phyloP scores from a whole-genome alignment of 1,140 invertebrate genomes.

The Zaprionus nigranus region DNA sequence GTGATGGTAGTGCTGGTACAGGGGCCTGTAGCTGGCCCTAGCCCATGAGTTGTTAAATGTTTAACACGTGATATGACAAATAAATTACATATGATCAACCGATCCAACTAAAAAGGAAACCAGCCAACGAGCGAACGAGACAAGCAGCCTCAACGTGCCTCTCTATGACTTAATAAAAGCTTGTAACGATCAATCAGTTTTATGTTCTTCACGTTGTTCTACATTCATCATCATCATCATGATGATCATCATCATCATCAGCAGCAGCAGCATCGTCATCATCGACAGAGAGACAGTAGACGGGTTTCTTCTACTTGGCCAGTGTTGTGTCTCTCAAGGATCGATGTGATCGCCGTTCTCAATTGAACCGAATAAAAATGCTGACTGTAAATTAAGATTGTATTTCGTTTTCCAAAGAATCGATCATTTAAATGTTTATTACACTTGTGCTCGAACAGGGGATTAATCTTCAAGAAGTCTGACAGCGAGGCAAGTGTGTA shows the following conservation, averaged over 20 bases:
- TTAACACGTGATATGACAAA: conserved; percentile 81
- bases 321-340: conserved; percentile 18
- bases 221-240: conserved; percentile 41
- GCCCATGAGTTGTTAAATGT: conserved; percentile 78
- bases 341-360: conserved; percentile 17
- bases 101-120: conserved; percentile 42
- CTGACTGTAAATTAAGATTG: conserved; percentile 24
- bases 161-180: conserved; percentile 61
- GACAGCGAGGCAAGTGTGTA: conserved; percentile 1
- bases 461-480: background rate
- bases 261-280: conserved; percentile 1
- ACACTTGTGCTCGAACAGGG: background rate
- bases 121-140: conserved; percentile 11
- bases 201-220: conserved; percentile 47
- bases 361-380: conserved; percentile 18
- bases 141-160: conserved; percentile 14
- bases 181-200: conserved; percentile 58
- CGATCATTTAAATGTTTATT: conserved; percentile 13
- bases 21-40: conserved; percentile 37
- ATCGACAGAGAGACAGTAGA: background rate
- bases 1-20: conserved; percentile 5
- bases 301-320: background rate
- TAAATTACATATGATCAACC: conserved; percentile 77
- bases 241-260: background rate
- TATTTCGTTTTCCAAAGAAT: conserved; percentile 18